Evolutionary conservation across 2,113 vertebrate species (phyloP), one percentile per base, ranked within the genome.

Genomic region (Oryzias javanicus): DNA sequence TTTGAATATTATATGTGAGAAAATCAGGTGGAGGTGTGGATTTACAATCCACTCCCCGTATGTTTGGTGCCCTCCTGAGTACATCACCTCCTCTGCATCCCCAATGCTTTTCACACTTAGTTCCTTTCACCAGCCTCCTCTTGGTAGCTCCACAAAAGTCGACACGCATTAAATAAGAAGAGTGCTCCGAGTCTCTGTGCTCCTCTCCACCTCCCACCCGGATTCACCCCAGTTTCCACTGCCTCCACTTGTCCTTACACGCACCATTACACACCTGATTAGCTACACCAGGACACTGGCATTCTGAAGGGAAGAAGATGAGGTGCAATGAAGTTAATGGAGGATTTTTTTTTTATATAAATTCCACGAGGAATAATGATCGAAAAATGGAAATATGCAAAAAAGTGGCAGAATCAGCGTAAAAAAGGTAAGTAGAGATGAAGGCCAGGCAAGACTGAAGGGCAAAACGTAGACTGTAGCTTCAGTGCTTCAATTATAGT

Each of bases 231-330:
- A 6, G 19, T 64, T 70, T 68, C 45, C 40, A 59, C 55, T 62
- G 46, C 74, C 50, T 78, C 69, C 60, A 41, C 59, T 49, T 59
- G 42, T 76, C 82, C 69, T 71, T 53, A 72, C 60, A 71, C 57
- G 71, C 54, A 45, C 72, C 78, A 78, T 85, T 84, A 80, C 70
- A 66, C 18, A 57, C 74, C 76, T 85, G 77, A 81, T 86, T 68
- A 86, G 83, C 67, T 76, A 67, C 78, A 68, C 59, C 45, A 45
- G 69, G 60, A 67, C 47, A 53, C 8, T 55, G 70, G 70, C 77
- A 42, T 8, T 12, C 46, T 47, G 46, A 10, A 17, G 46, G 10
- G 12, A 18, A 47, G 46, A 47, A 47, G 16, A 47, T 19, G n/a
- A 46, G n/a, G 44, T 35, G 35, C 35, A 35, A 10, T 12, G 7